Conservation (phyloP, 2,888 invertebrate genomes). For the Drosophila mulleri region DNA sequence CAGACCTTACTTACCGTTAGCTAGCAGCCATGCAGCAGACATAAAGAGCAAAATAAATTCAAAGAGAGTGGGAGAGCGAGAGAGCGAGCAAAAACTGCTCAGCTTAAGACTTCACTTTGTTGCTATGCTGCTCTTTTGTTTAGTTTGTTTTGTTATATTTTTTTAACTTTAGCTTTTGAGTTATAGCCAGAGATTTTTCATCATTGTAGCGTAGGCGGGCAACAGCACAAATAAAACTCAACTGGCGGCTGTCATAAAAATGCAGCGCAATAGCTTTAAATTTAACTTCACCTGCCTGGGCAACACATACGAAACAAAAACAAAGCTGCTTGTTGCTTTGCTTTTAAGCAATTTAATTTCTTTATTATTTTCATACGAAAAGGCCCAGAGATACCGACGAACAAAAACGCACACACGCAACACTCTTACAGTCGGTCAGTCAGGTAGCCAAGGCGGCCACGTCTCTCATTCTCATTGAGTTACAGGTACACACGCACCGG, state of each 20-base stretch:
- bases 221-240: slow-evolving; percentile 26
- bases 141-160: background rate
- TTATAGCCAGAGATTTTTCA: slow-evolving; percentile 12
- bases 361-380: slow-evolving; percentile 80
- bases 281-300: slow-evolving; percentile 54
- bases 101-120: slow-evolving; percentile 26
- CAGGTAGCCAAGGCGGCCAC: slow-evolving; percentile 68
- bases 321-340: slow-evolving; percentile 31
- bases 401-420: slow-evolving; percentile 9
- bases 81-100: slow-evolving; percentile 2
- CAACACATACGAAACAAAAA: slow-evolving; percentile 8
- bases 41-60: slow-evolving; percentile 1
- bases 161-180: slow-evolving; percentile 9
- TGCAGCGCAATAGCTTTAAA: slow-evolving; percentile 64
- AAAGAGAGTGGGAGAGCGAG: background rate
- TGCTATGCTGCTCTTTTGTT: slow-evolving; percentile 15
- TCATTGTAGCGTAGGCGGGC: slow-evolving; percentile 39
- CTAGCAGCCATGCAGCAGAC: background rate
- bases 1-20: slow-evolving; percentile 60
- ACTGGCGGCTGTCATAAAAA: slow-evolving; percentile 53
- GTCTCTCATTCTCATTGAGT: slow-evolving; percentile 64
- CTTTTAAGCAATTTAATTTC: slow-evolving; percentile 79
- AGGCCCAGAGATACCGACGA: slow-evolving; percentile 32
- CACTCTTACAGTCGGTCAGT: slow-evolving; percentile 21
- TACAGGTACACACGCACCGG: slow-evolving; percentile 56